Percentiles rank a stretch among this genome's conserved stretches.
Evolutionary conservation across 30 jellyfish, hydroid and myxozoan species (phyloP).

Genomic region (Aurelia aurita complex sp. Pacific): DNA sequence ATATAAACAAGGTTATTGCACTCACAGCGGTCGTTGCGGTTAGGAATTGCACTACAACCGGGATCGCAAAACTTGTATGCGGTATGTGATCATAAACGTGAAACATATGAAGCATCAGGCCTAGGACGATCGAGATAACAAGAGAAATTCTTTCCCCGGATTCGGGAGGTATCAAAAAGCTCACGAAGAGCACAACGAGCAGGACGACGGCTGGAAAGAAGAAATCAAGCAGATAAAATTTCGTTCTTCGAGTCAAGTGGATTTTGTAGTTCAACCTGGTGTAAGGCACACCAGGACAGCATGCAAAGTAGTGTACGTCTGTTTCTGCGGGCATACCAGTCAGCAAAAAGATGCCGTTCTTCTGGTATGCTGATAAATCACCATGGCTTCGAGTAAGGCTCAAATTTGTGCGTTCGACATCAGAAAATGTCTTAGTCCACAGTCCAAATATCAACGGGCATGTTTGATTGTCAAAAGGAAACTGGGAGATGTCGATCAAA

Average conservation of each 20-base stretch:
- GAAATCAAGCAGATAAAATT: constrained; percentile 38
- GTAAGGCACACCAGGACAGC: constrained; percentile 68
- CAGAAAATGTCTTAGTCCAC: constrained; percentile 33
- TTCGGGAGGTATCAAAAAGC: constrained; percentile 62
- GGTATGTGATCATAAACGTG: constrained; percentile 56
- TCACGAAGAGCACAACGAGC: not conserved
- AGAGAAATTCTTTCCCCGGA: constrained; percentile 55
- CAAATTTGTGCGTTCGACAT: constrained; percentile 22
- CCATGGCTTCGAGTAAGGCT: constrained; percentile 15
- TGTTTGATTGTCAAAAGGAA: constrained; percentile 63
- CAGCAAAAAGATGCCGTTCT: constrained; percentile 46
- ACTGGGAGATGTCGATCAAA: constrained; percentile 21
- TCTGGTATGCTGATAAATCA: constrained; percentile 18
- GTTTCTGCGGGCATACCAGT: constrained; percentile 49
- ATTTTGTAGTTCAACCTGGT: constrained; percentile 20
- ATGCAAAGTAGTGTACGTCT: constrained; percentile 8
- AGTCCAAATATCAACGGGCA: constrained; percentile 58
- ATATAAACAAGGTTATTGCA: constrained; percentile 29
- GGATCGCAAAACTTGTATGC: constrained; percentile 53
- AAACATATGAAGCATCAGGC: constrained; percentile 31
- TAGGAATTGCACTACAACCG: constrained; percentile 28
- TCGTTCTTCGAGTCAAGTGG: constrained; percentile 37
- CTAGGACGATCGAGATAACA: constrained; percentile 29
- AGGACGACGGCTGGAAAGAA: constrained; percentile 46
- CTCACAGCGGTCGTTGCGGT: constrained; percentile 16